Conservation (phyloP, 2,797 vertebrate genomes). For the Melanotaenia boesemani region DNA sequence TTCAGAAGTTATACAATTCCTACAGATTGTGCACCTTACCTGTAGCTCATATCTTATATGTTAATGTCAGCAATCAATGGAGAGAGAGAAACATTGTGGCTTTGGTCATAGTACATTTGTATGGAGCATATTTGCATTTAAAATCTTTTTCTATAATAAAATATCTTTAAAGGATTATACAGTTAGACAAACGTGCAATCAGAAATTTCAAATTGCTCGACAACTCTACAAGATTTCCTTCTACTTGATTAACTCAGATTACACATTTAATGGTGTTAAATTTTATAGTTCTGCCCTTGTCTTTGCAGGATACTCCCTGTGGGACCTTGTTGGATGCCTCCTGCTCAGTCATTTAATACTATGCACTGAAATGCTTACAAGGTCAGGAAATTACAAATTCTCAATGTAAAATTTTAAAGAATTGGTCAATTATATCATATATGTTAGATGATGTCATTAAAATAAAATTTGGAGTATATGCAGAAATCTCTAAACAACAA, state of each 20-base stretch:
- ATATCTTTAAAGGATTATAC: no score
- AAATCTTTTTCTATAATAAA: no score
- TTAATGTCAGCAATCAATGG: no score
- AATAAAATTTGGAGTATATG: not conserved
- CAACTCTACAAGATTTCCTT: no score
- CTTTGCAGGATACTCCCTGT: slow-evolving; percentile 1
- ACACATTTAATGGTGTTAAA: not conserved
- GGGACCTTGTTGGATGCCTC: not conserved
- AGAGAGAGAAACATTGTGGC: no score
- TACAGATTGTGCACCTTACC: no score
- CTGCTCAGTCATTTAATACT: not conserved
- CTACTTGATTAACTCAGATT: not conserved
- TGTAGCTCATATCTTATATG: no score
- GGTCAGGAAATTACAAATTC: not conserved
- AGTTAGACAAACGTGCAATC: no score
- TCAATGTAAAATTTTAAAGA: not conserved
- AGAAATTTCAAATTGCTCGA: no score
- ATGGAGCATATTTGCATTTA: no score
- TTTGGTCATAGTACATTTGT: no score
- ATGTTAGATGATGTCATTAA: not conserved
- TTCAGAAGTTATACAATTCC: no score
- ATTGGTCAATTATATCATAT: not conserved
- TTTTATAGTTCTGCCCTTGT: not conserved
- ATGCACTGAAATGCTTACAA: not conserved
- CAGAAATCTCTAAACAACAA: not conserved